Evolutionary conservation across 1,140 invertebrate genomes (phyloP).

Genomic region (Microplitis mediator): DNA sequence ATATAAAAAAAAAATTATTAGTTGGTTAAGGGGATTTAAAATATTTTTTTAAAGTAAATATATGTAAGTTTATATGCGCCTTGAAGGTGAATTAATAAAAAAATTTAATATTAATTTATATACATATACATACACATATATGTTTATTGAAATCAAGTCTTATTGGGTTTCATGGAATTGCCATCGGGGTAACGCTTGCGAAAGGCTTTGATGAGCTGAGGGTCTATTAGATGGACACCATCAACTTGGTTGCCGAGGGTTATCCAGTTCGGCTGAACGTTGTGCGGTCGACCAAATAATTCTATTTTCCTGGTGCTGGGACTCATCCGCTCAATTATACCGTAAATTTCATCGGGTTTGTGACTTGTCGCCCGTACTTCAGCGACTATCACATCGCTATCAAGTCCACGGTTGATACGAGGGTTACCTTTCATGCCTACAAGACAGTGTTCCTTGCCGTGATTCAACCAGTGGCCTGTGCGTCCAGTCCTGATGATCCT

Average conservation of each 20-base stretch:
- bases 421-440: constrained; percentile 96
- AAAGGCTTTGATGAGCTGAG: constrained; percentile 87
- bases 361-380: constrained; percentile 97
- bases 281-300: constrained; percentile 95
- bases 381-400: constrained; percentile 97
- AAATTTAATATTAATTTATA: constrained; percentile 4
- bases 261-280: constrained; percentile 98
- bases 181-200: constrained; percentile 93
- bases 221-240: constrained; percentile 92
- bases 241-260: constrained; percentile 95
- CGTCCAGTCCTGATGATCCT: constrained; percentile 95
- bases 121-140: not conserved
- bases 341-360: constrained; percentile 98
- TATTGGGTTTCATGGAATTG: constrained; percentile 75
- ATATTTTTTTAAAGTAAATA: not conserved
- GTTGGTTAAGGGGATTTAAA: too few species aligned
- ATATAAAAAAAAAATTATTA: not conserved
- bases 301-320: constrained; percentile 97
- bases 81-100: too few species aligned
- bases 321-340: constrained; percentile 84
- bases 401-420: constrained; percentile 88
- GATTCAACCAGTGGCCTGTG: constrained; percentile 98
- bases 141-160: constrained; percentile 37
- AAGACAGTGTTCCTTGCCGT: constrained; percentile 98
- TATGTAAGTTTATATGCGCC: too few species aligned